Evolutionary conservation across 2,113 vertebrate genomes (phyloP), one percentile per base, ranked within the genome.

Genomic region (Ictidomys tridecemlineatus): DNA sequence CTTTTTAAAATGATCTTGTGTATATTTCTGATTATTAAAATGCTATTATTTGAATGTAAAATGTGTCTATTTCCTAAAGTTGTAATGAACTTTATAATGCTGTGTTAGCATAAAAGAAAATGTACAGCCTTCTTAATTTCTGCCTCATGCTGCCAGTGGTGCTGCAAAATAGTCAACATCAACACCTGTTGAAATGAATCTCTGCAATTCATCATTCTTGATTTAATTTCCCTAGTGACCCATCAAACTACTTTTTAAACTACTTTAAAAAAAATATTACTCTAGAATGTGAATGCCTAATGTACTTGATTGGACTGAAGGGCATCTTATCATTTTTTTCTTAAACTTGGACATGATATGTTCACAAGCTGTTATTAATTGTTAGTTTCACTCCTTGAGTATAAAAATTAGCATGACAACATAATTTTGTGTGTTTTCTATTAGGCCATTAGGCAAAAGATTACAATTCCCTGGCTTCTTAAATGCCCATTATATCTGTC

Each of bases 1-100:
- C n/a, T 63, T 69, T 89, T 86, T 65, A 16, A 95, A 61, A 16
- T 77, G 39, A 67, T 24, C 22, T 86, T 89, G 65, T 12, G 34
- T 56, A 8, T 74, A 48, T 61, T 94, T 93, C 28, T 84, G 22
- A 83, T 93, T 72, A 80, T 42, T 80, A 89, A 61, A 63, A 74
- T 73, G 24, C 61, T 8, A 58, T n/a, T 53, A 9, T 61, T 65
- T 70, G 26, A 89, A 72, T 17, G 53, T 53, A 61, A 85, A 2
- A 24, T 53, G 5, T 53, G 39, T 30, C 12, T 82, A 26, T 58
- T 92, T 93, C 61, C 22, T 63, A 48, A 84, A 72, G 77, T 79
- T 87, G 34, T 87, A n/a, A n/a, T 61, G 56, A 26, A 37, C 37
- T 86, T 89, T 84, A 13, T 12, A 37, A n/a, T n/a, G 6, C 6